A percentile compares a stretch with the other conserved stretches of the same genome.
phyloP scores from a whole-genome alignment of 2,113 vertebrate genomes.

The Misgurnus anguillicaudatus region DNA sequence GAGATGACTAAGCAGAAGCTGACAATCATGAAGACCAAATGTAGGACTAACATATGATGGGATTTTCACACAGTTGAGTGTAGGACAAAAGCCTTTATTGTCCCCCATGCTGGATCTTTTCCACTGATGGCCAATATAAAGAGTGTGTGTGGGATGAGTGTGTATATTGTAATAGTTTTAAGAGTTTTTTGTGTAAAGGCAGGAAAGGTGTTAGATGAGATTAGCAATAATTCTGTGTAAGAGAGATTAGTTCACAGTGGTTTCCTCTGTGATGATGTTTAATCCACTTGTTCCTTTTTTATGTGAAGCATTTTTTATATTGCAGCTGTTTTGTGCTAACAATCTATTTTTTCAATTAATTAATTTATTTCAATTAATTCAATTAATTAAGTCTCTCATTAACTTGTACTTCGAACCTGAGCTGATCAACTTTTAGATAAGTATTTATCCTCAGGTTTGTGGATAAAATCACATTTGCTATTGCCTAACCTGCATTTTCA shows the following conservation, averaged over 20 bases:
- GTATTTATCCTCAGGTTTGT: too few species aligned
- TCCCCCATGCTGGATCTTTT: not conserved
- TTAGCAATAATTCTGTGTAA: not conserved
- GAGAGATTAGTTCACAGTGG: not conserved
- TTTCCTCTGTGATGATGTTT: not conserved
- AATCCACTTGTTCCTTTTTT: not conserved
- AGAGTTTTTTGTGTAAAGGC: not conserved
- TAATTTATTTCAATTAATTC: too few species aligned
- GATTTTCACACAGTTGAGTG: not conserved
- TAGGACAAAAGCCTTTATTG: not conserved
- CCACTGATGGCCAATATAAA: not conserved
- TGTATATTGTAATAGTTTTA: not conserved
- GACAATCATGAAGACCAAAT: not conserved
- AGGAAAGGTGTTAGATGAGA: not conserved
- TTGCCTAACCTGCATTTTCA: too few species aligned
- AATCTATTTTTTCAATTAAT: not conserved
- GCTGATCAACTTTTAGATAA: not conserved
- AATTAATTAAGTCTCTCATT: too few species aligned
- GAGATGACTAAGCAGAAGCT: not conserved
- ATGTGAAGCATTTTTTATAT: not conserved
- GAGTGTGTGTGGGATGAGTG: not conserved
- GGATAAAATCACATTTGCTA: too few species aligned
- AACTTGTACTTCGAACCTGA: too few species aligned
- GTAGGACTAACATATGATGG: not conserved
- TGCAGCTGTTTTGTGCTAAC: constrained; percentile 2